Conservation (phyloP, 2,113 vertebrate species). For the Brachypteracias leptosomus region DNA sequence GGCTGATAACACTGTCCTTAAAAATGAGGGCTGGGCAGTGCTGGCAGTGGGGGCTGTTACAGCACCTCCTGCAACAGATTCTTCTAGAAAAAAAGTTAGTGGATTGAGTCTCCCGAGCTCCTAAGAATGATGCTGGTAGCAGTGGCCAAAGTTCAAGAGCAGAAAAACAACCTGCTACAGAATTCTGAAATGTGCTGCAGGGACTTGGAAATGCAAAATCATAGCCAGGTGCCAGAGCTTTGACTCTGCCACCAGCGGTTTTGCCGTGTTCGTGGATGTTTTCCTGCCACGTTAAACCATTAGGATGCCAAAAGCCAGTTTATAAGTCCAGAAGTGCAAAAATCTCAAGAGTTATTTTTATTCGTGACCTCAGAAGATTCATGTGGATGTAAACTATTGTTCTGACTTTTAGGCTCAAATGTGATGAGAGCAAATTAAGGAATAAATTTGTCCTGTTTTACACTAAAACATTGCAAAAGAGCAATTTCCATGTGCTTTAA, state of each 20-base stretch:
- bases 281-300: not conserved
- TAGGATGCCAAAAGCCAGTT: not conserved
- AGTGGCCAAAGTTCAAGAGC: not conserved
- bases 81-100: not conserved
- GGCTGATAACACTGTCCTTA: not conserved
- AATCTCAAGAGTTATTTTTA: not conserved
- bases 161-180: not conserved
- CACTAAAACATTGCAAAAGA: not conserved
- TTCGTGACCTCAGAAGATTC: not conserved
- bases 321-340: not conserved
- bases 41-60: not conserved
- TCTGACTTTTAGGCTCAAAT: not conserved
- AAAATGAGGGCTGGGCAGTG: not conserved
- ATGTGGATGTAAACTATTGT: rapidly evolving
- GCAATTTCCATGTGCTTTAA: not conserved
- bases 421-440: not conserved
- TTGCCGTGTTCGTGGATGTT: not conserved
- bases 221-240: not conserved
- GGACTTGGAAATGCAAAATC: not conserved
- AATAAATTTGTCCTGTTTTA: not conserved
- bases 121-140: not conserved
- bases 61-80: not conserved
- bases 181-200: not conserved
- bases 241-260: not conserved
- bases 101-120: not conserved